Conservation (phyloP, 2,113 vertebrate genomes). For the Poecile atricapillus region DNA sequence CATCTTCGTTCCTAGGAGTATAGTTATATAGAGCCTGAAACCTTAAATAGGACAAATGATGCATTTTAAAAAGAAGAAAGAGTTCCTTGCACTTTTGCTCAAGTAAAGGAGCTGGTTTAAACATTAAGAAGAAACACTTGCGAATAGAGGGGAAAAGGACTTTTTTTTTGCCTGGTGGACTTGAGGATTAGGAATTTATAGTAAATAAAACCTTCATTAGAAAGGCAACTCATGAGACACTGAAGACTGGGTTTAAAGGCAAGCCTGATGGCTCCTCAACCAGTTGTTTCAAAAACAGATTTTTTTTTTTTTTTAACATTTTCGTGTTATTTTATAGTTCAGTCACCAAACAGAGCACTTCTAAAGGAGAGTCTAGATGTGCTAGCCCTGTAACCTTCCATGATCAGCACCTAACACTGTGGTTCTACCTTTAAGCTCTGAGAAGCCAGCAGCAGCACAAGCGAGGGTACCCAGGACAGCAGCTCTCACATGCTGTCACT, state of each 20-base stretch:
- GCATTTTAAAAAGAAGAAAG: conserved; percentile 52
- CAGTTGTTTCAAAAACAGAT: background rate
- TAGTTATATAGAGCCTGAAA: conserved; percentile 98
- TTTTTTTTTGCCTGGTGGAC: background rate
- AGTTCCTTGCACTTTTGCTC: background rate
- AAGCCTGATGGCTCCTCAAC: background rate
- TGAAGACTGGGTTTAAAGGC: background rate
- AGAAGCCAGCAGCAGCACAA: background rate
- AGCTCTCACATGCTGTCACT: background rate
- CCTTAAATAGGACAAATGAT: conserved; percentile 77
- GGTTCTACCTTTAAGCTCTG: background rate
- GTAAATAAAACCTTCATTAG: background rate
- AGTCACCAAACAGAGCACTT: background rate
- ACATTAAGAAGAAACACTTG: background rate
- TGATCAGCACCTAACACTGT: background rate
- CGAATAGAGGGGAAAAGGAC: background rate
- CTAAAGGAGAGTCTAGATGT: background rate
- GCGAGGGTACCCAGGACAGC: background rate
- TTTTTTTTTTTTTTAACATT: background rate
- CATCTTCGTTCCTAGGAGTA: conserved; percentile 93
- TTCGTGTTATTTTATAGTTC: background rate
- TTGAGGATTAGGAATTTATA: background rate
- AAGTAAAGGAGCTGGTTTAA: conserved; percentile 2
- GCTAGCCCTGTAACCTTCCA: background rate
- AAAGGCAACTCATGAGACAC: background rate